Conservation (phyloP, 2,888 invertebrate species). For the Tiliacea aurago region DNA sequence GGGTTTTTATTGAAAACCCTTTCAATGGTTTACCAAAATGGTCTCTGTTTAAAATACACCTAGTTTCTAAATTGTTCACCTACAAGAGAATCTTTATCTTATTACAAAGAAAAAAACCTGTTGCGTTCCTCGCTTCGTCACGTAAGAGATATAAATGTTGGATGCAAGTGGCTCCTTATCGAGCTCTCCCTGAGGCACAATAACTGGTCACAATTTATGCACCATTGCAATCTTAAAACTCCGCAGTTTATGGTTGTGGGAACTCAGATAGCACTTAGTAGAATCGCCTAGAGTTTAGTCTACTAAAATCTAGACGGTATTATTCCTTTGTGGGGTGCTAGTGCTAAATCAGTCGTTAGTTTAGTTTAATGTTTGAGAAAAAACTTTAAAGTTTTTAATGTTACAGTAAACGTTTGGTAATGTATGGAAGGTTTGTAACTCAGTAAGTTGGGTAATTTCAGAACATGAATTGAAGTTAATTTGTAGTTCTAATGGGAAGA, state of each 20-base stretch:
- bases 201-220: conserved; percentile 61
- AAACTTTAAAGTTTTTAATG: neutral
- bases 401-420: neutral
- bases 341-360: conserved; percentile 25
- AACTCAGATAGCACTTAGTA: conserved; percentile 58
- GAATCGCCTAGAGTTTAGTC: conserved; percentile 45
- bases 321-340: conserved; percentile 16
- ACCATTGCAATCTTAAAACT: conserved; percentile 60
- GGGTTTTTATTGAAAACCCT: too few species aligned
- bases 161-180: conserved; percentile 55
- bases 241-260: conserved; percentile 43
- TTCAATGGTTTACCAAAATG: too few species aligned
- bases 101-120: conserved; percentile 37
- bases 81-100: conserved; percentile 1
- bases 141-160: conserved; percentile 48
- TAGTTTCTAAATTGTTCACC: neutral
- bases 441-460: neutral
- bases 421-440: neutral
- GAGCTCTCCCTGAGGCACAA: conserved; percentile 49
- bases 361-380: conserved; percentile 9
- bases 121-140: conserved; percentile 53
- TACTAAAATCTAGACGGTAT: conserved; percentile 42
- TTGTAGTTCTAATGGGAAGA: neutral
- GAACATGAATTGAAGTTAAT: neutral
- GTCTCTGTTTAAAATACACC: too few species aligned